Evolutionary conservation across 2,797 vertebrate genomes (phyloP).

Genomic region (Salmo trutta): DNA sequence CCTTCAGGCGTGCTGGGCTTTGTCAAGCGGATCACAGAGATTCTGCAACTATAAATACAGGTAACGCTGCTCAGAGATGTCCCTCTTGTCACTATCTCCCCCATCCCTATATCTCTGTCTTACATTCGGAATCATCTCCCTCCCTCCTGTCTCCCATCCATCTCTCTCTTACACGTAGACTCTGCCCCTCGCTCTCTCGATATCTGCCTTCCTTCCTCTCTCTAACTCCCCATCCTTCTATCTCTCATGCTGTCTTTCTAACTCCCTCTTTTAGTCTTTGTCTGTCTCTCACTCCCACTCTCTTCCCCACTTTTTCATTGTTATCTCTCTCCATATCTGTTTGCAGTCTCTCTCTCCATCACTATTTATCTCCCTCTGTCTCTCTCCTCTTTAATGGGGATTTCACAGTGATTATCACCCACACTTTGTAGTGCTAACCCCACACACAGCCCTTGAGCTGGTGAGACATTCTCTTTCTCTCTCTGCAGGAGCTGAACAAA

Average conservation of each 20-base stretch:
- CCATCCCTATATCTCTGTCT: neutral
- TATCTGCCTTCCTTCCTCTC: neutral
- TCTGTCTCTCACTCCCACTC: neutral
- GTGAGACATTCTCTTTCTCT: neutral
- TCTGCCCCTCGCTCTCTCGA: neutral
- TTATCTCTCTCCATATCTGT: neutral
- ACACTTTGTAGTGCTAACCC: neutral
- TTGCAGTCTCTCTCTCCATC: neutral
- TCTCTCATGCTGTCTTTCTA: neutral
- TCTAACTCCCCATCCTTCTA: neutral
- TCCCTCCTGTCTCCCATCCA: neutral
- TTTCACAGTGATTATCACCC: constrained; percentile 8
- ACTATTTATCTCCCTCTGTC: neutral
- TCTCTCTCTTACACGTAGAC: neutral
- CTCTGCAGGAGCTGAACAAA: neutral
- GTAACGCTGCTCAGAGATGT: neutral
- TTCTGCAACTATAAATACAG: constrained; percentile 11
- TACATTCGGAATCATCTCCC: neutral
- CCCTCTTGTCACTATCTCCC: neutral
- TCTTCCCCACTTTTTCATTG: neutral
- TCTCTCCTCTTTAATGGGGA: neutral
- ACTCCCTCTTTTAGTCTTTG: neutral
- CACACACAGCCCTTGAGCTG: neutral
- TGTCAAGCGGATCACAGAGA: neutral
- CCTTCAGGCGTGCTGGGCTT: neutral